Evolutionary conservation across 1,140 invertebrate species (phyloP), one percentile per base, ranked within the genome.

Genomic region (Temnothorax longispinosus): DNA sequence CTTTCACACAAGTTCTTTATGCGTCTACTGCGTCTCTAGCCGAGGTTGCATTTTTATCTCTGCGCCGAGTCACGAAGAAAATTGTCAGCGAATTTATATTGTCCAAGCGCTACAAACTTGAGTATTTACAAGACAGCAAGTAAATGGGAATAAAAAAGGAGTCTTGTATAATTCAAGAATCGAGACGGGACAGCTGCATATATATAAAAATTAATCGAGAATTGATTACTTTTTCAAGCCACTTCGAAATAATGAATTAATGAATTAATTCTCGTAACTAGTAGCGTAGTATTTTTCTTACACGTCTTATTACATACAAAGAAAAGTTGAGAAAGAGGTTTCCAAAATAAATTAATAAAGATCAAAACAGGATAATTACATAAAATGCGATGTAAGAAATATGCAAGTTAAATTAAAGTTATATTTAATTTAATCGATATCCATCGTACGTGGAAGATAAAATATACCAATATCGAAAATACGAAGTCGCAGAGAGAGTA

Each of bases 211-310:
- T 84, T 32, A 56, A 75, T 84, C n/a, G 15, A 54, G 15, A 56
- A 38, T 81, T 21, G n/a, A 54, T 80, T 27, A 44, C 38, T 50
- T 35, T 13, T 47, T 11, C 13, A 47, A 38, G n/a, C 13, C 32
- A 74, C 41, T 75, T 84, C 15, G 8, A 50, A 60, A 60, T 74
- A 38, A 74, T n/a, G 69, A 71, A 74, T 84, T 60, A 60, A 81
- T 38, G 32, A 72, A 52, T 75, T 35, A 72, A 52, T 75, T 35
- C n/a, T 21, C 38, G 0, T 4, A 27, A 4, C 10, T 41, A 41
- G 35, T 21, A 21, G 35, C 41, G 8, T 74, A 27, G 18, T 32
- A 18, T 38, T 75, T 60, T 35, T 35, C 13, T 82, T 32, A 18
- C 56, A 18, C 35, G 13, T 32, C 50, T 35, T 72, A n/a, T 58